phyloP scores from a whole-genome alignment of 2,888 invertebrate species.

The Ernsta delagoae region DNA sequence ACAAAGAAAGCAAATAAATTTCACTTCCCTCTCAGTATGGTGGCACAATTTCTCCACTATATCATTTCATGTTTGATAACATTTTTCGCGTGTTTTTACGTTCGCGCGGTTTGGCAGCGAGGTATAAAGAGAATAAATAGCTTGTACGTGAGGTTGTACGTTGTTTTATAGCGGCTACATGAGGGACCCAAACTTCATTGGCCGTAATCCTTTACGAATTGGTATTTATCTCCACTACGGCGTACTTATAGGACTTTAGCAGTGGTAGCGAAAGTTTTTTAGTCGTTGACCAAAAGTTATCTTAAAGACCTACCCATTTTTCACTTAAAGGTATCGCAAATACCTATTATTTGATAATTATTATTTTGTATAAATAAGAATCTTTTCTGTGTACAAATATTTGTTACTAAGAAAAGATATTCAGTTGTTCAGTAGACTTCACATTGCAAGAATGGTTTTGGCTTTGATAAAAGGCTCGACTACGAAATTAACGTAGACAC shows the following conservation, averaged over 20 bases:
- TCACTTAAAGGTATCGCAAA: no score
- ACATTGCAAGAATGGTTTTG: no score
- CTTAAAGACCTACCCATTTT: no score
- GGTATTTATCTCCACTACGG: slow-evolving; percentile 10
- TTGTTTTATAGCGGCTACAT: slow-evolving; percentile 35
- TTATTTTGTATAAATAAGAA: no score
- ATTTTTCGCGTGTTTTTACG: slow-evolving; percentile 14
- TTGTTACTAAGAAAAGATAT: no score
- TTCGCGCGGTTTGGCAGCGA: slow-evolving; percentile 3
- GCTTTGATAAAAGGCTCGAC: no score
- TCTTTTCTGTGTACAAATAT: no score
- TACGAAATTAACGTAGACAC: no score
- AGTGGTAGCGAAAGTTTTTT: neutral
- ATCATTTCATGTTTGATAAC: slow-evolving; percentile 3
- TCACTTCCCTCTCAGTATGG: neutral
- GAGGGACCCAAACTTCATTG: slow-evolving; percentile 23
- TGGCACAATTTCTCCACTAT: neutral
- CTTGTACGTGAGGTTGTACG: slow-evolving; percentile 33
- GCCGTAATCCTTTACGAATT: slow-evolving; percentile 8
- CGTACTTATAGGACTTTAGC: neutral
- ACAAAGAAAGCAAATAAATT: slow-evolving; percentile 2
- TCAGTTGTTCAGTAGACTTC: no score
- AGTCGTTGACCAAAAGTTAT: no score
- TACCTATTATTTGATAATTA: no score
- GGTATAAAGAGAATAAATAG: slow-evolving; percentile 28